These are phyloP conservation scores for Rhadinocentrus ornatus DNA, from an alignment of 2,797 vertebrate species.

Conservation along the genomic window DNA sequence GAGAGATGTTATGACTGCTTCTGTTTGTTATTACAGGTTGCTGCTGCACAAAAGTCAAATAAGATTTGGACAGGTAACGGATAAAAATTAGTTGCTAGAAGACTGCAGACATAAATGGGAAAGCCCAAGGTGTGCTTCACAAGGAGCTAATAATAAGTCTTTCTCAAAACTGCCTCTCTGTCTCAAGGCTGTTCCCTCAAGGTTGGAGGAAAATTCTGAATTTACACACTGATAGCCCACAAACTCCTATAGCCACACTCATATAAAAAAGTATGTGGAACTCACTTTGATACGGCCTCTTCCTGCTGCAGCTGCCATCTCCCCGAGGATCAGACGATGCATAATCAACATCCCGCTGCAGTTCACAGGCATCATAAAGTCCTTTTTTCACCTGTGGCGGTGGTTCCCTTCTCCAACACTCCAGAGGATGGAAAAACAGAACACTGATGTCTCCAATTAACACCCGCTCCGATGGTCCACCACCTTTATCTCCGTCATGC, in stretches of 20 bases:
- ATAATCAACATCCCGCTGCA: conserved; percentile 59
- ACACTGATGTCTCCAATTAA: conserved; percentile 72
- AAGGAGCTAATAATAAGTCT: conserved; percentile 31
- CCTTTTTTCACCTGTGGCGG: conserved; percentile 33
- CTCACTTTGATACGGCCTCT: conserved; percentile 45
- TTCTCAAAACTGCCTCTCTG: conserved; percentile 33
- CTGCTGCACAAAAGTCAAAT: conserved; percentile 6
- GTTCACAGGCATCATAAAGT: conserved; percentile 46
- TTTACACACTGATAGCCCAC: background rate
- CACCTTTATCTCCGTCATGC: conserved; percentile 34
- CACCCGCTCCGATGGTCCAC: conserved; percentile 51
- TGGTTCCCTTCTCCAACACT: conserved; percentile 32
- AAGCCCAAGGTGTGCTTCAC: conserved; percentile 23
- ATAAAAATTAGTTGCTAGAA: conserved; percentile 45
- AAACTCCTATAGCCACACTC: background rate
- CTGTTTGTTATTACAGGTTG: conserved; percentile 41
- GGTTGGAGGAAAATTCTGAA: conserved; percentile 19
- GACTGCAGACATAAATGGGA: conserved; percentile 31
- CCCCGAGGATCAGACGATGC: conserved; percentile 51
- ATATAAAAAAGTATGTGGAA: conserved; percentile 13
- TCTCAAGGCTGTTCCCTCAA: conserved; percentile 45
- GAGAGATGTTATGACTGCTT: conserved; percentile 26
- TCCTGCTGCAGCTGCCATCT: conserved; percentile 40
- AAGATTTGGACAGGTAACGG: conserved; percentile 45
- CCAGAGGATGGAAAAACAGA: conserved; percentile 42